phyloP scores from a whole-genome alignment of 2,113 vertebrate genomes.

The Raja brachyura region DNA sequence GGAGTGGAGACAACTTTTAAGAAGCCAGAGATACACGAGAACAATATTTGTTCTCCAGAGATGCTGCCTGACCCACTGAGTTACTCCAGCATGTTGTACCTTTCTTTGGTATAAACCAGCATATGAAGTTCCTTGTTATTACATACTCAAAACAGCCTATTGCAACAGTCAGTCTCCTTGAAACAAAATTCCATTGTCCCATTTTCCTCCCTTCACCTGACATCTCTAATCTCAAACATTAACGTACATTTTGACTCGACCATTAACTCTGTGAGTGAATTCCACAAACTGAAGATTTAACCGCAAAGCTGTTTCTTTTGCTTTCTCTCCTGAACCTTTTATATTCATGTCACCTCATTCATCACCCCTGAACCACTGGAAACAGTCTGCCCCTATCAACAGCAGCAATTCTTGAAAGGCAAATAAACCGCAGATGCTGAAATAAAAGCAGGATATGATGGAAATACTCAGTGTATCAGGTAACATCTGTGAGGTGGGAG shows the following conservation, averaged over 20 bases:
- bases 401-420: not conserved
- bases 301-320: not conserved
- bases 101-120: too few species aligned
- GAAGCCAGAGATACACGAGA: too few species aligned
- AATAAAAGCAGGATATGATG: too few species aligned
- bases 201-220: not conserved
- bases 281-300: not conserved
- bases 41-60: too few species aligned
- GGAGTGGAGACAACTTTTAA: too few species aligned
- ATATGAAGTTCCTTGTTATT: too few species aligned
- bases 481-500: too few species aligned
- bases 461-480: too few species aligned
- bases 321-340: not conserved
- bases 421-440: not conserved
- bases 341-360: not conserved
- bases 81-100: too few species aligned
- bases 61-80: too few species aligned
- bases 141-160: too few species aligned
- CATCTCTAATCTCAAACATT: not conserved
- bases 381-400: not conserved
- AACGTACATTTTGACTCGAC: not conserved
- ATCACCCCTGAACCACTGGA: not conserved
- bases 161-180: not conserved
- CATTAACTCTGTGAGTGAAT: not conserved
- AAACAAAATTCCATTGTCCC: not conserved